Base-by-base conservation (phyloP, 2,113 vertebrate genomes). In the Pimephales promelas region DNA sequence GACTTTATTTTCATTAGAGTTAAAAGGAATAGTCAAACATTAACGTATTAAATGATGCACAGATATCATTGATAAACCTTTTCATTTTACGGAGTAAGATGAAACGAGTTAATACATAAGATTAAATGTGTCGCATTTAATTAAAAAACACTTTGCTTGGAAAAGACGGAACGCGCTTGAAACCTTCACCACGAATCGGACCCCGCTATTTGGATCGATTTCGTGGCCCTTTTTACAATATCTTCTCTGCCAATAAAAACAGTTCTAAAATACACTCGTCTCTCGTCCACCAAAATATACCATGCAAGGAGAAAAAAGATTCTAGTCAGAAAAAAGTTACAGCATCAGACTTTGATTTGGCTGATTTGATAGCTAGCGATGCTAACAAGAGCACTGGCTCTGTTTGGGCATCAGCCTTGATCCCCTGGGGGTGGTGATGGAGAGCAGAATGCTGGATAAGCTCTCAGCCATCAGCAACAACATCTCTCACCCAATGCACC, bases 361-460 rank as follows among this genome's bases (percentile, higher is more conserved):
- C 40, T 43, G 22, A 71, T 71, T 24, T 45, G 68, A 71, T 71
- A n/a, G 11, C 11, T 24, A 45, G 22, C 5, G 40, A 45, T 1
- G 40, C n/a, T 72, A 45, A 72, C n/a, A 72, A 28, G 40, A 72
- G 40, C 3, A n/a, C 70, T 47, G 70, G 70, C 70, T 72, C 22
- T 24, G 2, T 47, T 40, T 72, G 36, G 68, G 40, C 11, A 47
- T 45, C 68, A 72, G 40, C 40, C 68, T 74, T 18, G 7, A 74
- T 31, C 2, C 45, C 26, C n/a, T 20, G 72, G 45, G 16, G 45
- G 8, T 20, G 72, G 9, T 16, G 72, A 52, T 11, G 24, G 72
- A 54, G 26, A 54, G 72, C 4, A 31, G 47, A 74, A 54, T 74
- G 72, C 72, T 74, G 72, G 47, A 26, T 74, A 54, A 74, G 72